Evolutionary conservation across 2,113 vertebrate genomes (phyloP).

Genomic region (Prietella phreatophila): DNA sequence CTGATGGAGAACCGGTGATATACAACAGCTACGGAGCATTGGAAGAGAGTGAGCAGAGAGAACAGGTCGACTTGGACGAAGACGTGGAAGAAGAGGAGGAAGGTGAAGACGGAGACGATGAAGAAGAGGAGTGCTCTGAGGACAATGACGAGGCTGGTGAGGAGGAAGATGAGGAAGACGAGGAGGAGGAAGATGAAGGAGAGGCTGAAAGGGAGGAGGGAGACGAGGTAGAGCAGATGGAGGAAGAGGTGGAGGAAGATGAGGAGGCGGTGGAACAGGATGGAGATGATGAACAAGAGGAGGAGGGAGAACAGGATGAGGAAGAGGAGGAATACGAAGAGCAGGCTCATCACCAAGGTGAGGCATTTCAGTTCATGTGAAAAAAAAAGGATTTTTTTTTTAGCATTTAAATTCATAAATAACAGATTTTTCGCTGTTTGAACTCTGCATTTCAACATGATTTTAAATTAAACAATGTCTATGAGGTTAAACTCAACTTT

Average conservation of each 20-base stretch:
- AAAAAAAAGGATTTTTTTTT: too few relatives aligned
- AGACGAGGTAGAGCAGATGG: constrained; percentile 51
- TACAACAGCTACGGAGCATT: constrained; percentile 81
- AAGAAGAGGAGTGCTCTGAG: constrained; percentile 67
- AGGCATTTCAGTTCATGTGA: constrained; percentile 43
- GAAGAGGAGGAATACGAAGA: constrained; percentile 69
- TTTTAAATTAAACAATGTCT: constrained; percentile 31
- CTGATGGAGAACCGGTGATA: constrained; percentile 79
- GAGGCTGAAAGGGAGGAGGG: constrained; percentile 59
- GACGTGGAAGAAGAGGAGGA: constrained; percentile 61
- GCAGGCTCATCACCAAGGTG: constrained; percentile 61
- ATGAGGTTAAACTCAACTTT: constrained; percentile 29
- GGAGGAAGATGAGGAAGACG: constrained; percentile 55
- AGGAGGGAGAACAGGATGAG: constrained; percentile 53
- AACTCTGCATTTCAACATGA: neutral
- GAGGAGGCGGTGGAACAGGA: constrained; percentile 58
- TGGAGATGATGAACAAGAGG: constrained; percentile 55
- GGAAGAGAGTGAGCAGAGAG: constrained; percentile 55
- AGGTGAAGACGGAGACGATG: constrained; percentile 63
- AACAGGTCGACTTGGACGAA: constrained; percentile 39
- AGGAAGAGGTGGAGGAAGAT: constrained; percentile 42
- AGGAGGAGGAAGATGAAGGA: constrained; percentile 54
- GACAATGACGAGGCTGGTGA: constrained; percentile 56
- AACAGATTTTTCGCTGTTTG: neutral
- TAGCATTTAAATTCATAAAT: neutral